Conservation (phyloP, 2,797 vertebrate genomes). For the Chaetophractus vellerosus region DNA sequence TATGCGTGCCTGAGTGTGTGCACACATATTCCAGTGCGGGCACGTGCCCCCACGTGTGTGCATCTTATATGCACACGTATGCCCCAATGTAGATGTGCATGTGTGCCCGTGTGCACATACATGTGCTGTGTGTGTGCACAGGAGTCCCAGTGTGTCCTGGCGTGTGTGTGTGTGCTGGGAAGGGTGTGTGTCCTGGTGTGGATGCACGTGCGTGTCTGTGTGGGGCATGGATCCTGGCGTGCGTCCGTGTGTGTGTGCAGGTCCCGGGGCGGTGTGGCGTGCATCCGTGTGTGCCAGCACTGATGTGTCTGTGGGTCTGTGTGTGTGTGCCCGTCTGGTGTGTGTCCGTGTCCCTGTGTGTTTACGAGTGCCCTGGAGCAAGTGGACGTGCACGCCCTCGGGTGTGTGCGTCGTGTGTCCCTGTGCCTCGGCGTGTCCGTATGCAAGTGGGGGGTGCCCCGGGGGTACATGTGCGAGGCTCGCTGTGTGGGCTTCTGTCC, state of each 20-base stretch:
- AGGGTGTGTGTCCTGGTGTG: not conserved
- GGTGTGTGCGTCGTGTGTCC: no score
- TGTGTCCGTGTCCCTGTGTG: no score
- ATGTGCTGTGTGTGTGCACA: no score
- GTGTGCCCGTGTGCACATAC: accelerated
- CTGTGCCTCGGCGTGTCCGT: no score
- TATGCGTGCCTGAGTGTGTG: not conserved
- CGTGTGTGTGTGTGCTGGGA: not conserved
- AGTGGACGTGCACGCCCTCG: not conserved
- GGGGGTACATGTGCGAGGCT: not conserved
- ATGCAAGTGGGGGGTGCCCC: no score
- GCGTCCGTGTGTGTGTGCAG: not conserved
- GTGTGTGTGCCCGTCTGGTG: not conserved
- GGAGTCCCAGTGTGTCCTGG: not conserved
- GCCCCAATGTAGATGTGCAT: not conserved
- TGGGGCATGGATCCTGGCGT: not conserved
- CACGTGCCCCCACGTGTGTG: not conserved
- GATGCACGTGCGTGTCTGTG: not conserved
- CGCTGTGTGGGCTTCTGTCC: not conserved
- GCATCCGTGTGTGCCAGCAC: not conserved
- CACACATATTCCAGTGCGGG: not conserved
- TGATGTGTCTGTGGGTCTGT: not conserved
- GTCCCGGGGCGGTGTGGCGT: no score
- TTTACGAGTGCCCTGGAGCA: no score
- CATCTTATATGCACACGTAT: not conserved